phyloP scores from a whole-genome alignment of 2,888 invertebrate genomes.

The Omphaloscelis lunosa region DNA sequence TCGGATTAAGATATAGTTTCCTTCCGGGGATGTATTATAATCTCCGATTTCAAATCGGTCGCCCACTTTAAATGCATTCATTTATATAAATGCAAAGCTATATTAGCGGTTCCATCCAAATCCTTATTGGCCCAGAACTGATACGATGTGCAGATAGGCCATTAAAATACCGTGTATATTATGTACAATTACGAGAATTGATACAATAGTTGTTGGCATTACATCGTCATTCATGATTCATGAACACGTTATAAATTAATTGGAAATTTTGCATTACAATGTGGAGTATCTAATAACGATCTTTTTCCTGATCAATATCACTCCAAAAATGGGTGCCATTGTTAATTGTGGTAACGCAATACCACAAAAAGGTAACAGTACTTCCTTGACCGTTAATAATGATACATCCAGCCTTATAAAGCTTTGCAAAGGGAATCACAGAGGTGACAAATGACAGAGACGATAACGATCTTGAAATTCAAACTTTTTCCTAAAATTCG shows the following conservation, averaged over 20 bases:
- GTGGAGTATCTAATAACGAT: background rate
- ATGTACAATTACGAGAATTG: conserved; percentile 17
- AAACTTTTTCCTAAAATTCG: too few species aligned
- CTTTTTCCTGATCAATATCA: conserved; percentile 18
- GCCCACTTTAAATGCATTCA: too few species aligned
- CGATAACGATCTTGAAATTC: background rate
- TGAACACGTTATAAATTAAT: background rate
- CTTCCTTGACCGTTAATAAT: background rate
- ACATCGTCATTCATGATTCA: conserved; percentile 29
- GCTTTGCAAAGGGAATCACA: background rate
- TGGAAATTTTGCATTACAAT: conserved; percentile 17
- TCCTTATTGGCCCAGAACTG: too few species aligned
- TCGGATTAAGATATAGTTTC: too few species aligned
- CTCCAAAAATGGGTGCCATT: conserved; percentile 5
- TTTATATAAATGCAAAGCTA: too few species aligned
- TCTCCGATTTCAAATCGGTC: too few species aligned
- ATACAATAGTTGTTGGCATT: background rate
- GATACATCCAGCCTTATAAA: background rate
- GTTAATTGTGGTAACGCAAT: background rate
- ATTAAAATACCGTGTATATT: background rate
- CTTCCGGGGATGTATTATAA: too few species aligned
- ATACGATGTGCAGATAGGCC: background rate
- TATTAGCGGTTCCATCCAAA: too few species aligned
- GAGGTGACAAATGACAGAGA: background rate
- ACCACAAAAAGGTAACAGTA: background rate